Base-by-base conservation (phyloP, 2,888 invertebrate genomes). In the Deilephila porcellus region DNA sequence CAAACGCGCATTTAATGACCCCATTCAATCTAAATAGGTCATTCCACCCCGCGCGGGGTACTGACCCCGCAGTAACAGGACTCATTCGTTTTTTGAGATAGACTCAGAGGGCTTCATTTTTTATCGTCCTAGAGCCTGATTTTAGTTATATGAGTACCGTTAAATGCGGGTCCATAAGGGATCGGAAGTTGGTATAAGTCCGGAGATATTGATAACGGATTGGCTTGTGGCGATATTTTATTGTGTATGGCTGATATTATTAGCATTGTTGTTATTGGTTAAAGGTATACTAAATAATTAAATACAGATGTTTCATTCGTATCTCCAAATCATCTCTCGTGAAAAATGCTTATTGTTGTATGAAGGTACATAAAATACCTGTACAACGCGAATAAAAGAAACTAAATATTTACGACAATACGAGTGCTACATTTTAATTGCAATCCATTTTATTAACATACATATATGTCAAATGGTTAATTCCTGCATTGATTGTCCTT, bases 21-120 rank as follows among this genome's bases (percentile, higher is more conserved):
- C 86, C 90, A 90, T 92, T 92, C 91, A 87, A 89, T 83, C 85
- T 90, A 93, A 92, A 90, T 94, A 89, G 94, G 93, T 93, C 94
- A 91, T 92, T 93, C 92, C 91, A 92, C 92, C 93, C 92, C 84
- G 82, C 80, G 25, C 63, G 81, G 84, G 94, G 93, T 93, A 67
- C 93, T 92, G 90, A 93, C 90, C 87, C 91, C 92, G 83, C 79
- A 78, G 73, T 76, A 94, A 94, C 94, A 93, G 94, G 94, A 94
- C 91, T 81, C 83, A 81, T 83, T 81, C 80, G 85, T 92, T 93
- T 94, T 93, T 93, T 85, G 82, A 77, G 83, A 81, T 83, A 80
- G 83, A 79, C 82, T 81, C 85, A 84, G 86, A 81, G 76, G 85
- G 83, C 87, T 86, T 86, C 92, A 93, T 94, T 94, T 94, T 93